phyloP scores from a whole-genome alignment of 1,140 invertebrate genomes.

The Brachionus manjavacas region DNA sequence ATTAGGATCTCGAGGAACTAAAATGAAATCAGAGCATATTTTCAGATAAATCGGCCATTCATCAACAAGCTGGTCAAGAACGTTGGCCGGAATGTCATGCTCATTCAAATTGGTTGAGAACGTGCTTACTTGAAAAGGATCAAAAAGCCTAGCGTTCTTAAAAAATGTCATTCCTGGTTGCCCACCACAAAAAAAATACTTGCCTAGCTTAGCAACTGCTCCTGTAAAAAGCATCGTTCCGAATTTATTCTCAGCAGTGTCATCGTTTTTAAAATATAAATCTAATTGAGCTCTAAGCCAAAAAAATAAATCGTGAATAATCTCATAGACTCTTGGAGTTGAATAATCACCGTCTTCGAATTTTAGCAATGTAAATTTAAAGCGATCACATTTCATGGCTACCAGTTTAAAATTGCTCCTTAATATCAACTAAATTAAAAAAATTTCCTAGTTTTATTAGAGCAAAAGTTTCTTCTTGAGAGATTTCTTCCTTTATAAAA shows the following conservation, averaged over 20 bases:
- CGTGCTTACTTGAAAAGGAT: not conserved
- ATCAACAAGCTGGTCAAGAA: not conserved
- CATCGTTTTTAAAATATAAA: not conserved
- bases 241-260: not conserved
- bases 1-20: not conserved
- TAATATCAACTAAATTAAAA: not conserved
- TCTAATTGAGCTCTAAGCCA: not conserved
- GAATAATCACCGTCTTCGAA: not conserved
- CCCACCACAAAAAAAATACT: not conserved
- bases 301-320: not conserved
- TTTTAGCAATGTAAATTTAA: not conserved
- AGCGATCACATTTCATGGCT: not conserved
- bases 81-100: not conserved
- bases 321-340: not conserved
- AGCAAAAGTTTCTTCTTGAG: not conserved
- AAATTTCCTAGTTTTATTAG: not conserved
- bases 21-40: not conserved
- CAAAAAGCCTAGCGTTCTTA: not conserved
- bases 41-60: not conserved
- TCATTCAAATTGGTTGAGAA: not conserved
- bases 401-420: not conserved
- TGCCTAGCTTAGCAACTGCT: not conserved
- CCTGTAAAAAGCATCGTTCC: not conserved
- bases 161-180: not conserved
- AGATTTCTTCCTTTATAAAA: not conserved